Evolutionary conservation across 2,797 vertebrate species (phyloP).

Genomic region (Coregonus sp.): DNA sequence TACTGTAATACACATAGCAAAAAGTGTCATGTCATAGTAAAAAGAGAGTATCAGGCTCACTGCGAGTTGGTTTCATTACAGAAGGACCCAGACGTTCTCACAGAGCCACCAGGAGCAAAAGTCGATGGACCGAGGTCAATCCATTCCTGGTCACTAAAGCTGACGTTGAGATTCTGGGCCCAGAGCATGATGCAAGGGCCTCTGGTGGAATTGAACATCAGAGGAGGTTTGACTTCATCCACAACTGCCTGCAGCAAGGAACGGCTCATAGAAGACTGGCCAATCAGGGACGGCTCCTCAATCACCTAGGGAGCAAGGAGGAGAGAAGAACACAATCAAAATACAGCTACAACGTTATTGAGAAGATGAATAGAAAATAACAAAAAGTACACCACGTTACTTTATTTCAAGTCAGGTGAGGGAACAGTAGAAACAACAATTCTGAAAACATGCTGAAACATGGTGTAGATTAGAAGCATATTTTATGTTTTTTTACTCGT

Average conservation of each 20-base stretch:
- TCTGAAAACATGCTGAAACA: not conserved
- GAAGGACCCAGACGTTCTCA: constrained; percentile 60
- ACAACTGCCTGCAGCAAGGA: constrained; percentile 72
- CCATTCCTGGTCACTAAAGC: constrained; percentile 46
- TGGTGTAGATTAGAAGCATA: not conserved
- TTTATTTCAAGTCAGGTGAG: not conserved
- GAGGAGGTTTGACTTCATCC: constrained; percentile 55
- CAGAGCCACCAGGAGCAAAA: not conserved
- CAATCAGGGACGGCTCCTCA: constrained; percentile 38
- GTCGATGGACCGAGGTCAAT: constrained; percentile 70
- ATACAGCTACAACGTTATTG: not conserved
- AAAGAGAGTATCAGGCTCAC: constrained; percentile 62
- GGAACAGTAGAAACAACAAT: not conserved
- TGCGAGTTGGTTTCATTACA: constrained; percentile 65
- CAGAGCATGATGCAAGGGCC: constrained; percentile 84
- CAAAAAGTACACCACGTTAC: no score
- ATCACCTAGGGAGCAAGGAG: constrained; percentile 59
- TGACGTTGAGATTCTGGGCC: constrained; percentile 79
- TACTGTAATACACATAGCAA: no score
- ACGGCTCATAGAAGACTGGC: constrained; percentile 65
- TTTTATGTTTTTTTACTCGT: constrained; percentile 67
- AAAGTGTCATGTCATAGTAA: not conserved
- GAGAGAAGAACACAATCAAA: not conserved
- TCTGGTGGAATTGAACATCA: constrained; percentile 62
- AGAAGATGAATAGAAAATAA: not conserved